These are phyloP conservation scores for Catamblyrhynchus diadema DNA, from an alignment of 2,797 vertebrate genomes.

Conservation along the genomic window DNA sequence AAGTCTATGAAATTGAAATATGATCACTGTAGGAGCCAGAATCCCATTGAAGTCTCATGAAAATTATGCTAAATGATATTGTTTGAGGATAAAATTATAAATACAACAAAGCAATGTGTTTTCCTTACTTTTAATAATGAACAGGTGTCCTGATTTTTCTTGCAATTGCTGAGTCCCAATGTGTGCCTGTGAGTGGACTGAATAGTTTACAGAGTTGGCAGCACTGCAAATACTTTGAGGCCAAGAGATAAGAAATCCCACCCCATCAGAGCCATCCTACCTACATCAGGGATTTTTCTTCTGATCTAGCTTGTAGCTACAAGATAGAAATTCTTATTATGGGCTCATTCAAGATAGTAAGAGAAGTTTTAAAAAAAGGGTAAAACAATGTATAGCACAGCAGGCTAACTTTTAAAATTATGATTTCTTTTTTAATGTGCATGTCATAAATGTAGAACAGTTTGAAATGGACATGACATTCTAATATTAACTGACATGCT, in stretches of 20 bases:
- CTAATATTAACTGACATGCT: neutral
- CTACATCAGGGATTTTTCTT: neutral
- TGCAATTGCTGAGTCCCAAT: rapidly evolving
- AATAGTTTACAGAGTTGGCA: neutral
- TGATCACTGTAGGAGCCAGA: neutral
- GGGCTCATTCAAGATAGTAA: neutral
- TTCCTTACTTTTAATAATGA: neutral
- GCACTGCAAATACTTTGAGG: neutral
- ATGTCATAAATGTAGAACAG: neutral
- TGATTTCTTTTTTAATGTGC: neutral
- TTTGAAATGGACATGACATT: neutral
- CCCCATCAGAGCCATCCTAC: neutral
- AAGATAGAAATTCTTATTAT: neutral
- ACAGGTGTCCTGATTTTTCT: neutral
- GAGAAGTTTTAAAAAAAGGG: neutral
- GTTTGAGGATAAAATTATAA: neutral
- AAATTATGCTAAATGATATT: neutral
- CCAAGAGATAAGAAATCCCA: neutral
- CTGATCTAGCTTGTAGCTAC: neutral
- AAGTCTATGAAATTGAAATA: neutral
- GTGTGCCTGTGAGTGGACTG: neutral
- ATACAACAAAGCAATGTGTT: neutral
- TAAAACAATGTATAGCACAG: neutral
- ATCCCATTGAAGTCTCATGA: neutral
- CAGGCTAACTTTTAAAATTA: neutral